Conservation (phyloP, 2,113 vertebrate genomes). For the Scolopax mira region DNA sequence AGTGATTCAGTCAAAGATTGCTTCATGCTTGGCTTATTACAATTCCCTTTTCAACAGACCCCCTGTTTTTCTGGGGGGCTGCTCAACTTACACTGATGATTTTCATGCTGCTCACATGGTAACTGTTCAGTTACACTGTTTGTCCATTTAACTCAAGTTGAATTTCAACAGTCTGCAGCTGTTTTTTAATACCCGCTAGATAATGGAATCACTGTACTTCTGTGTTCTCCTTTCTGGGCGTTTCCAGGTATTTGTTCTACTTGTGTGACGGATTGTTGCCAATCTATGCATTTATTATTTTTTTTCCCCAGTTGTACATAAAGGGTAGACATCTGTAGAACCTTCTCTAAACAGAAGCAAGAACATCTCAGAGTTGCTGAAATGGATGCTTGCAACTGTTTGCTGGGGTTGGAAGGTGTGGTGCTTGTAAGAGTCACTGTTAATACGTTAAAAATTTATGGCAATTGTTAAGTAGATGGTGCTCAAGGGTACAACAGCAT, state of each 20-base stretch:
- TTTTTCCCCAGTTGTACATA: neutral
- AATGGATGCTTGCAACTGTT: neutral
- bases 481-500: neutral
- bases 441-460: neutral
- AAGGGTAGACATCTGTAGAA: neutral
- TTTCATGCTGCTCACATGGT: neutral
- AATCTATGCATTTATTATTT: neutral
- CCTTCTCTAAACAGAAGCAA: neutral
- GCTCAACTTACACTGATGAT: neutral
- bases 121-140: neutral
- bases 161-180: neutral
- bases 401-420: neutral
- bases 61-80: neutral
- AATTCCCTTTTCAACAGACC: neutral
- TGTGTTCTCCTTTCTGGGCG: neutral
- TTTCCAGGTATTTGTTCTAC: neutral
- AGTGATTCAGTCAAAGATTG: neutral
- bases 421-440: neutral
- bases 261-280: neutral
- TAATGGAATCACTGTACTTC: neutral
- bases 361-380: neutral
- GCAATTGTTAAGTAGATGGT: neutral
- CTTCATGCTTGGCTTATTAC: neutral
- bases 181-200: neutral
- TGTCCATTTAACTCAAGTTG: neutral